Conservation (phyloP, 2,113 vertebrate species). For the Sceloporus tristichus region DNA sequence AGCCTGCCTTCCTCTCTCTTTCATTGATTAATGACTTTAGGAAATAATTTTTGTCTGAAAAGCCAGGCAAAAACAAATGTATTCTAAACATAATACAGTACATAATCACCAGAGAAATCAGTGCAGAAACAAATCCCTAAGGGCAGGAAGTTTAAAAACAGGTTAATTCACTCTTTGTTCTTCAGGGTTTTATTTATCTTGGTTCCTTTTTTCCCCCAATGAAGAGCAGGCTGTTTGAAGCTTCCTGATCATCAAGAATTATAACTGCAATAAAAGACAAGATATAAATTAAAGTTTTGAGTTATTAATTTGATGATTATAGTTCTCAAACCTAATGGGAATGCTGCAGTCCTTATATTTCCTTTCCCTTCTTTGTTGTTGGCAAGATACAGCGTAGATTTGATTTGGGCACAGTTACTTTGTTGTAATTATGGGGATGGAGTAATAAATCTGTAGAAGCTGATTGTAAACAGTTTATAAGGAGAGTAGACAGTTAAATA, state of each 20-base stretch:
- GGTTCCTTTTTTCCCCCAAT: too few species aligned
- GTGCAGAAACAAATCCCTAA: not conserved
- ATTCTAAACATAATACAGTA: not conserved
- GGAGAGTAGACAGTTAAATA: not conserved
- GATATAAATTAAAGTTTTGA: slow-evolving; percentile 9
- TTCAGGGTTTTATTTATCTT: too few species aligned
- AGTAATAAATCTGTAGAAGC: not conserved
- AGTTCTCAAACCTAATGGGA: not conserved
- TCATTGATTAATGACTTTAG: not conserved
- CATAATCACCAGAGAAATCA: slow-evolving; percentile 14
- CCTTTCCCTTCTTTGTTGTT: not conserved
- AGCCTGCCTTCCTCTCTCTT: not conserved
- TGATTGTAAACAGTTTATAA: slow-evolving; percentile 2
- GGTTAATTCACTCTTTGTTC: not conserved
- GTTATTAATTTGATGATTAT: slow-evolving; percentile 9
- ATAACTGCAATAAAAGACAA: not conserved
- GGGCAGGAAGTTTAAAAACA: not conserved
- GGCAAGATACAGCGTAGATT: not conserved
- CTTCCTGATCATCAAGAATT: not conserved
- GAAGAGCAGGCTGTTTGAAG: not conserved
- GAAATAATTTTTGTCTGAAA: not conserved
- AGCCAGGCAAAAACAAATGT: not conserved
- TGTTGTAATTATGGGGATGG: not conserved
- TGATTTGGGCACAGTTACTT: not conserved
- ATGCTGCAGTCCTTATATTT: not conserved